Base-by-base conservation (phyloP, 2,113 vertebrate species). In the Penelope pileata region DNA sequence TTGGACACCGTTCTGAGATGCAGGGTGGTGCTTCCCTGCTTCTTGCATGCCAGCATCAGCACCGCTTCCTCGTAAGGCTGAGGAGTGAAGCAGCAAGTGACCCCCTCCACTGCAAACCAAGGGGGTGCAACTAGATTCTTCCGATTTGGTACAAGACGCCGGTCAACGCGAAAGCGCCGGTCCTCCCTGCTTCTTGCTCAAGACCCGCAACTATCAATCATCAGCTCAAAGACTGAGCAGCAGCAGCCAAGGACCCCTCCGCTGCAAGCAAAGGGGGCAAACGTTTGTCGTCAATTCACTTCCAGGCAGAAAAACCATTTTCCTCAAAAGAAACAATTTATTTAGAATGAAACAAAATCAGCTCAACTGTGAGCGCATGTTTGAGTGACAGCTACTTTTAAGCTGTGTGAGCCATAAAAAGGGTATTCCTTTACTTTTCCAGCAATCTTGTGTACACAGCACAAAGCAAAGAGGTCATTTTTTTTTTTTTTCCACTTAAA, bases 311-410 rank as follows among this genome's bases (percentile, higher is more conserved):
- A 99, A 99, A 98, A 91, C 94, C 97, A 98, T 97, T 98, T 99
- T 99, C 99, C 99, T 99, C 99, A 99, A 99, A 99, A 99, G 99
- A 99, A 99, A 99, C 99, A 97, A 99, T 99, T 99, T 99, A 99
- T 99, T 99, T 98, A 99, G 98, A 99, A 98, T 98, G 98, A 98
- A 99, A 98, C 98, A 98, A 98, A 98, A 98, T 99, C 98, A 99
- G 98, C 98, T 98, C 98, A 97, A 98, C 98, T 98, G 98, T 98
- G 98, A 98, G 98, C 97, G 99, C 98, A 99, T 92, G 97, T 98
- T 98, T 98, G 98, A 98, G 98, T 99, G 98, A 99, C 98, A 99
- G 98, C 98, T 98, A 99, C 97, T 98, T 98, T 98, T 96, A 98
- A 98, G 99, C 98, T 99, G 98, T 98, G 98, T 96, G 98, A 98